phyloP scores from a whole-genome alignment of 2,797 vertebrate genomes.

The Australoheros facetus region DNA sequence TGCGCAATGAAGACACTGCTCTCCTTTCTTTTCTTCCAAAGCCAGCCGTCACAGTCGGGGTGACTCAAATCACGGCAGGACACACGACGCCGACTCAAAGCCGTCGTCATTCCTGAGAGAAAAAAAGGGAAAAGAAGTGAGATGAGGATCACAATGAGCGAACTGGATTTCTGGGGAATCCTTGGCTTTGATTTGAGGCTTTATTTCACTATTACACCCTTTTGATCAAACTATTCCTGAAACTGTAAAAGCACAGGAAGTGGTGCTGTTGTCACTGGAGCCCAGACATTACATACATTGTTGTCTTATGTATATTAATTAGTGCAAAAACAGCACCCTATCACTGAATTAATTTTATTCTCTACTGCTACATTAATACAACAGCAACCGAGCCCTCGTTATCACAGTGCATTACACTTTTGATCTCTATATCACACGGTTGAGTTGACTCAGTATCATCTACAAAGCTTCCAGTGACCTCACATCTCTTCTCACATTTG shows the following conservation, averaged over 20 bases:
- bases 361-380: background rate
- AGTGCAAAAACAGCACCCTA: background rate
- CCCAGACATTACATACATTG: too few species aligned
- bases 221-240: background rate
- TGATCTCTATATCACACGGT: background rate
- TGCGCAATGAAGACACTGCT: conserved; percentile 87
- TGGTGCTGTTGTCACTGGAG: background rate
- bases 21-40: conserved; percentile 93
- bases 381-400: background rate
- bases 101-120: conserved; percentile 66
- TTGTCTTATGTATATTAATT: background rate
- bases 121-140: background rate
- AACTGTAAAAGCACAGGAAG: background rate
- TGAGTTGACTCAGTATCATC: background rate
- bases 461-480: background rate
- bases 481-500: background rate
- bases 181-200: rapidly evolving
- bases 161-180: background rate
- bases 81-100: conserved; percentile 88
- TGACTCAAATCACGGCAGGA: conserved; percentile 90
- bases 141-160: background rate
- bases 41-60: conserved; percentile 93
- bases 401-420: too few species aligned
- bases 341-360: background rate
- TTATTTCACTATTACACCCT: background rate